Evolutionary conservation across 2,888 invertebrate species (phyloP).

Genomic region (Chrysotoxum bicinctum): DNA sequence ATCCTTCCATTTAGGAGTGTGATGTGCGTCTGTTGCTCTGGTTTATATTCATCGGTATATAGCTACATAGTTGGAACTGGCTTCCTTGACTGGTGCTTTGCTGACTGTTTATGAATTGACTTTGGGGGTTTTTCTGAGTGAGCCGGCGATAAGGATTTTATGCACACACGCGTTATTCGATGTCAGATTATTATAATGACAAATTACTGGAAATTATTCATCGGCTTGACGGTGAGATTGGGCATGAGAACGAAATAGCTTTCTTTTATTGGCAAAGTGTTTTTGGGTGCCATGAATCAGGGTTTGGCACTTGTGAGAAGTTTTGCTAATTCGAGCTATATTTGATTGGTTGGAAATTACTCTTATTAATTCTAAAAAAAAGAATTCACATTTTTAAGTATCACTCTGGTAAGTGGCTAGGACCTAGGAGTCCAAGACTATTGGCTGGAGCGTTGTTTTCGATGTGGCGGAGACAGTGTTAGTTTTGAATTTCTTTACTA

Average conservation of each 20-base stretch:
- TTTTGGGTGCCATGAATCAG: neutral
- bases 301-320: neutral
- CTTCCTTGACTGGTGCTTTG: constrained; percentile 12
- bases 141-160: constrained; percentile 65
- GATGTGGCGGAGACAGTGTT: too few relatives aligned
- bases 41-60: neutral
- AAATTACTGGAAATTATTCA: constrained; percentile 75
- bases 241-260: neutral
- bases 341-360: too few relatives aligned
- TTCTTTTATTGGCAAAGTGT: neutral
- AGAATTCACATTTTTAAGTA: too few relatives aligned
- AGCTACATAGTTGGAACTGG: neutral
- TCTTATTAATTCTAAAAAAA: too few relatives aligned
- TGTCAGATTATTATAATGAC: constrained; percentile 75
- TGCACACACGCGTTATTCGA: constrained; percentile 74
- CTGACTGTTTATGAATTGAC: constrained; percentile 40
- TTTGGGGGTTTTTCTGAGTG: constrained; percentile 47
- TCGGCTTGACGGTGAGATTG: constrained; percentile 18
- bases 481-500: too few relatives aligned
- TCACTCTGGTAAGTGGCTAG: too few relatives aligned
- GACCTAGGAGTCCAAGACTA: too few relatives aligned
- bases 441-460: too few relatives aligned
- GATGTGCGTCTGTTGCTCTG: constrained; percentile 53
- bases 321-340: neutral
- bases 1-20: constrained; percentile 47